These are phyloP conservation scores for Phalacrocorax pelagicus DNA, from an alignment of 2,113 vertebrate species.

Conservation along the genomic window DNA sequence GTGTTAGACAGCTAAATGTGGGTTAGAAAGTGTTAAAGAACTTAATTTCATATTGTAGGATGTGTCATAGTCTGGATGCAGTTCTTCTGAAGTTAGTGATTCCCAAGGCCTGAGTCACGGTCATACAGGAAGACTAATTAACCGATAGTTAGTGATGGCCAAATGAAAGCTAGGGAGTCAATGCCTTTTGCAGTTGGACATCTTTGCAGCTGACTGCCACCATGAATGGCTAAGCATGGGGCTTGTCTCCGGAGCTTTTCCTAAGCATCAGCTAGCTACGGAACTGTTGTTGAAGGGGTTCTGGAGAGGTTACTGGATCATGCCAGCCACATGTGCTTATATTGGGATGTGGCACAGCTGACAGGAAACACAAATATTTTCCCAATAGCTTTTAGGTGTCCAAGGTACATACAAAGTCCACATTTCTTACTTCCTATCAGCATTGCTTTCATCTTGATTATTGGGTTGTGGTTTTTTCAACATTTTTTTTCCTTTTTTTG, in stretches of 20 bases:
- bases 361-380: neutral
- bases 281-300: neutral
- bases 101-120: neutral
- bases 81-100: neutral
- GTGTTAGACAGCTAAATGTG: neutral
- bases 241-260: neutral
- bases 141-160: neutral
- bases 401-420: neutral
- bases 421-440: neutral
- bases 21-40: neutral
- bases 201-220: neutral
- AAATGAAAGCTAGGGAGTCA: neutral
- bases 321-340: neutral
- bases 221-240: neutral
- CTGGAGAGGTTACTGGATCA: neutral
- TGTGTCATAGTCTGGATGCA: neutral
- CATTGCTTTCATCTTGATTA: neutral
- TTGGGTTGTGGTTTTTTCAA: neutral
- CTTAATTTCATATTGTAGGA: neutral
- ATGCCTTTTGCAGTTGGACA: neutral
- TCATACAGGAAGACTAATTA: neutral
- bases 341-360: neutral
- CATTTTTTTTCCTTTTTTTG: neutral
- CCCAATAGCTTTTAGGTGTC: neutral
- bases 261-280: neutral